These are phyloP conservation scores for Spermophilus dauricus DNA, from an alignment of 2,113 vertebrate species.

Conservation along the genomic window DNA sequence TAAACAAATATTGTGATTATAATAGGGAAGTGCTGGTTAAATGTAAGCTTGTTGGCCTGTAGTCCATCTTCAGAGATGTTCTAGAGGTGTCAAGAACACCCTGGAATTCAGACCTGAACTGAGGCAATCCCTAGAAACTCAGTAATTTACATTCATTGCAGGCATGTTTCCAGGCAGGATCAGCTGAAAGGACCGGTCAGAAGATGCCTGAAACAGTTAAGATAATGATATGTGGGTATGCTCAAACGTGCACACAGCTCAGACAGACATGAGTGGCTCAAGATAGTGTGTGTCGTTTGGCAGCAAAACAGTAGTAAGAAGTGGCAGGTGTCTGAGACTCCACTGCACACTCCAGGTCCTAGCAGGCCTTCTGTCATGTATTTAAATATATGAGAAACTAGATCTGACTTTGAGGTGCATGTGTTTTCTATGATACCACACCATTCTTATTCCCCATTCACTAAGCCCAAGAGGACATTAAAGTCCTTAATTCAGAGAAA, in stretches of 20 bases:
- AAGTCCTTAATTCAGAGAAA: constrained; percentile 17
- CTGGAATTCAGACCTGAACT: constrained; percentile 51
- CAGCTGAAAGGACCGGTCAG: constrained; percentile 42
- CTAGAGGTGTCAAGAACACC: constrained; percentile 4
- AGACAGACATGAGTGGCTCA: not conserved
- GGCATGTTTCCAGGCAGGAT: constrained; percentile 32
- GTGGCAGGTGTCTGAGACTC: not conserved
- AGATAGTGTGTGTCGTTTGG: not conserved
- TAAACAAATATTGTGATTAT: constrained; percentile 49
- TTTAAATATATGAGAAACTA: constrained; percentile 31
- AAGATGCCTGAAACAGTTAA: constrained; percentile 34
- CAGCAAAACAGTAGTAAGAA: constrained; percentile 18
- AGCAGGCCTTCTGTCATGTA: not conserved
- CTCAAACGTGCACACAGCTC: not conserved
- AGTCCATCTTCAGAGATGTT: constrained; percentile 40
- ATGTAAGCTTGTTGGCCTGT: not conserved
- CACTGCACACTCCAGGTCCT: not conserved
- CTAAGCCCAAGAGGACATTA: not conserved
- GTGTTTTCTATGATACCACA: constrained; percentile 11
- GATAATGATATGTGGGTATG: not conserved
- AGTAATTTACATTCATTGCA: constrained; percentile 24
- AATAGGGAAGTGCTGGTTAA: constrained; percentile 23
- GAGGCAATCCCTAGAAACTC: constrained; percentile 17
- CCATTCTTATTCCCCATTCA: not conserved
- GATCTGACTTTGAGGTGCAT: not conserved